Evolutionary conservation across 2,888 invertebrate species (phyloP).

Genomic region (Leuctra nigra): DNA sequence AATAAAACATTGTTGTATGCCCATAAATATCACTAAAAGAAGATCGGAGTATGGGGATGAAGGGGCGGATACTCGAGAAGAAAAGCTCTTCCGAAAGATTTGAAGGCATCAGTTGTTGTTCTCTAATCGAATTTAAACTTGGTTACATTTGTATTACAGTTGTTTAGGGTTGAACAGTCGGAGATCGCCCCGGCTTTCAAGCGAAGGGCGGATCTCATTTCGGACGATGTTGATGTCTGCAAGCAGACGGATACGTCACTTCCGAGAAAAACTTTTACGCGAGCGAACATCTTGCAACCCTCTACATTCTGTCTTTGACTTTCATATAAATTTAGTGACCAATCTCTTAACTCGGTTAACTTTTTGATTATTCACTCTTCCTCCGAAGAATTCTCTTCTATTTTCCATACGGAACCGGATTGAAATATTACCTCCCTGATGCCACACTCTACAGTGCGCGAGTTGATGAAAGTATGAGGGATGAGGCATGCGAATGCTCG

Average conservation of each 20-base stretch:
- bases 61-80: background rate
- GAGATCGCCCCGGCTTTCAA: slow-evolving; percentile 9
- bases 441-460: background rate
- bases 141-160: slow-evolving; percentile 24
- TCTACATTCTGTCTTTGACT: background rate
- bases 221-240: background rate
- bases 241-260: slow-evolving; percentile 5
- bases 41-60: slow-evolving; percentile 7
- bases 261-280: background rate
- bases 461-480: too few species aligned
- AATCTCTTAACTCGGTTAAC: slow-evolving; percentile 13
- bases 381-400: too few species aligned
- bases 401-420: slow-evolving; percentile 3
- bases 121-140: slow-evolving; percentile 25
- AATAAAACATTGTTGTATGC: slow-evolving; percentile 27
- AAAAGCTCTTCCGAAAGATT: slow-evolving; percentile 8
- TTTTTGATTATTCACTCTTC: too few species aligned
- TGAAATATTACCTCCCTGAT: too few species aligned
- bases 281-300: background rate
- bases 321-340: slow-evolving; percentile 7
- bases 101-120: slow-evolving; percentile 20
- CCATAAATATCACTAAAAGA: slow-evolving; percentile 27
- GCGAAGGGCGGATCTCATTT: background rate
- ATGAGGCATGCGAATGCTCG: too few species aligned
- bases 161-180: slow-evolving; percentile 9